These are phyloP conservation scores for Vulpes vulpes DNA, from an alignment of 2,113 vertebrate genomes.

Conservation along the genomic window DNA sequence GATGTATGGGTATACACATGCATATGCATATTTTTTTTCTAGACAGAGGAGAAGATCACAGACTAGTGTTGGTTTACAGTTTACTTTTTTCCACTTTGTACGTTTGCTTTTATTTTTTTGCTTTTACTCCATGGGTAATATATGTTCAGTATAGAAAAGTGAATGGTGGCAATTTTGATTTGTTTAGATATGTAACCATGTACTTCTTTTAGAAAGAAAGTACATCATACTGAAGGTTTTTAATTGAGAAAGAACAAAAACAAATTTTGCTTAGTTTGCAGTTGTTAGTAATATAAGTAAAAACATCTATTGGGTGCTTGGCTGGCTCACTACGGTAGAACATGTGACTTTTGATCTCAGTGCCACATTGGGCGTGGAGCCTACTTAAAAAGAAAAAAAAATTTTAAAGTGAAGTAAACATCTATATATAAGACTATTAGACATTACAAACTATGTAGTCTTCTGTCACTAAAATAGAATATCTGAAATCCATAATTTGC, in stretches of 20 bases:
- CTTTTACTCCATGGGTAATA: background rate
- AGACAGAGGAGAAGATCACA: background rate
- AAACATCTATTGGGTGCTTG: background rate
- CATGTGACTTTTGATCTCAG: background rate
- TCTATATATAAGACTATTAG: background rate
- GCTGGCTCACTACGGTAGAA: background rate
- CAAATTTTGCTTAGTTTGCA: slow-evolving; percentile 6
- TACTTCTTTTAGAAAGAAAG: background rate
- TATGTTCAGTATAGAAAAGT: background rate
- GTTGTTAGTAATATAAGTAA: background rate
- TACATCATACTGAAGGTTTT: background rate
- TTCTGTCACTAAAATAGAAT: background rate
- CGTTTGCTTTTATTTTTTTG: background rate
- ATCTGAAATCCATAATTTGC: background rate
- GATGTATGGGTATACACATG: background rate
- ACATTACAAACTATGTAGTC: background rate
- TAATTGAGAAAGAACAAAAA: background rate
- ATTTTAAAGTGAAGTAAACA: background rate
- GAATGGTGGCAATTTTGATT: background rate
- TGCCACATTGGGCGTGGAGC: background rate
- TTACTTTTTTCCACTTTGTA: background rate
- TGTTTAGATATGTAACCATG: background rate
- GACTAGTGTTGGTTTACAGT: background rate
- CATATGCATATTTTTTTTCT: background rate
- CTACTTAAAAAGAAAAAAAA: background rate